These are phyloP conservation scores for Varecia variegata DNA, from an alignment of 2,797 vertebrate genomes.

Conservation along the genomic window DNA sequence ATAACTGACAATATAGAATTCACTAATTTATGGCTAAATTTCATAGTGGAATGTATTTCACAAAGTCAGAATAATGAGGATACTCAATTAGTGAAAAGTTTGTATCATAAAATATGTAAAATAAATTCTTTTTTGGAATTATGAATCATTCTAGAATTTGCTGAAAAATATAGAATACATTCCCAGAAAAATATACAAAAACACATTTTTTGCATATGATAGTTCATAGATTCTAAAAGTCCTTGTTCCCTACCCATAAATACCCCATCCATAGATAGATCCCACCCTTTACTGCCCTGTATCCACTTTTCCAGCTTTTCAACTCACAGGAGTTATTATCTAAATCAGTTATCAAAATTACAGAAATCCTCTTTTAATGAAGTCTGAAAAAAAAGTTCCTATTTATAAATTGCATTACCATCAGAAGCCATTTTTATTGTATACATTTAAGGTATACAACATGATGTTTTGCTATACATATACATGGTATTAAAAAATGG, in stretches of 20 bases:
- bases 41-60: background rate
- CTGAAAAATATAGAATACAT: background rate
- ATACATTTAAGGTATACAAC: background rate
- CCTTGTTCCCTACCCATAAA: background rate
- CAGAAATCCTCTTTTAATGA: background rate
- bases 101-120: background rate
- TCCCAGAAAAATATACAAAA: background rate
- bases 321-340: background rate
- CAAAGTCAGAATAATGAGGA: conserved; percentile 11
- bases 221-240: background rate
- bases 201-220: background rate
- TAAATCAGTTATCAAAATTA: background rate
- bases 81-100: background rate
- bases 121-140: background rate
- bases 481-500: background rate
- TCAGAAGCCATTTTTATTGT: background rate
- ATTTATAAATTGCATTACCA: background rate
- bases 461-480: background rate
- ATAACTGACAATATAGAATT: background rate
- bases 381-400: background rate
- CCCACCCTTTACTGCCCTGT: background rate
- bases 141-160: background rate
- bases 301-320: background rate
- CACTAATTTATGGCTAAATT: background rate
- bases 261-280: background rate